A percentile compares a stretch with the other conserved stretches of the same genome.
Conservation (phyloP, 1,140 invertebrate species). For the Wiebesia pumilae region DNA sequence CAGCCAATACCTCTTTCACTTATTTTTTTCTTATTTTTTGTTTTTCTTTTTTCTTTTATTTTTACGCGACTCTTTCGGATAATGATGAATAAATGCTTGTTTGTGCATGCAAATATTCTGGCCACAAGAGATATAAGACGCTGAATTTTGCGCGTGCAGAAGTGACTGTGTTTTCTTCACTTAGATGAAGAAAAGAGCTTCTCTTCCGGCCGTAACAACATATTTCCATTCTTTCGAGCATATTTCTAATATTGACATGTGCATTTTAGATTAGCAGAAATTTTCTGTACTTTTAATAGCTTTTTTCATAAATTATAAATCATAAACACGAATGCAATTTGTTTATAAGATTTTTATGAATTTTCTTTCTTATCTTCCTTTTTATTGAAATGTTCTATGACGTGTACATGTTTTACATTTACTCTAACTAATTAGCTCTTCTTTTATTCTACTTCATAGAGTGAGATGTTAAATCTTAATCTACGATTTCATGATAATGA, state of each 20-base stretch:
- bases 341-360: background rate
- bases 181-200: background rate
- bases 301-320: background rate
- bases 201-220: background rate
- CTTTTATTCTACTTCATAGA: no score
- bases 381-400: background rate
- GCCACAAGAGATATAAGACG: slow-evolving; percentile 3
- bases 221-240: background rate
- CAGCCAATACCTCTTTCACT: background rate
- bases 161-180: background rate
- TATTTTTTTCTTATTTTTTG: background rate
- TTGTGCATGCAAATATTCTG: slow-evolving; percentile 43
- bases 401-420: no score
- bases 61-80: slow-evolving; percentile 23
- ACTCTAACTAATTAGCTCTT: no score
- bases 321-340: background rate
- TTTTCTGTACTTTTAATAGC: background rate
- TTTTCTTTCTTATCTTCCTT: background rate
- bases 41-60: background rate
- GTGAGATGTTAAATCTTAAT: no score
- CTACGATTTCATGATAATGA: no score
- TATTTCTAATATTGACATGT: background rate
- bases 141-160: background rate
- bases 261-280: background rate
- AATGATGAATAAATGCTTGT: slow-evolving; percentile 46